Percentiles rank a stretch among this genome's conserved stretches.
phyloP scores from a whole-genome alignment of 2,888 invertebrate genomes.

The Lacanobia wlatinum region DNA sequence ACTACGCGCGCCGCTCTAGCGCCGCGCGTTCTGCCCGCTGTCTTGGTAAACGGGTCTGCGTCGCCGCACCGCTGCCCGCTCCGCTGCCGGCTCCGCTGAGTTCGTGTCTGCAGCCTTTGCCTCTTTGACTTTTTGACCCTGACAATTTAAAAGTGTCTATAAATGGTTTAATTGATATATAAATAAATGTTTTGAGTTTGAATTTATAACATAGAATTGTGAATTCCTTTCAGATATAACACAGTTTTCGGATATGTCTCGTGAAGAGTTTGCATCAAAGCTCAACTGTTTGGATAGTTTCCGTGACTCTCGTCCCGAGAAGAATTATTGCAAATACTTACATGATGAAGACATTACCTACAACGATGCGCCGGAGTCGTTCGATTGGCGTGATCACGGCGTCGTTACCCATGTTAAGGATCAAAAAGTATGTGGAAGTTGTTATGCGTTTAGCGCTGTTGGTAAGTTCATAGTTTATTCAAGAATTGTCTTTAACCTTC shows the following conservation, averaged over 20 bases:
- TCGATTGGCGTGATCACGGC: constrained; percentile 94
- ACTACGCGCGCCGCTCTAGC: too few species aligned
- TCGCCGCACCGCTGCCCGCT: too few species aligned
- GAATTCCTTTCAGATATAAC: constrained; percentile 44
- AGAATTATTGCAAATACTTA: neutral
- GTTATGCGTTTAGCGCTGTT: constrained; percentile 92
- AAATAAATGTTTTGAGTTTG: too few species aligned
- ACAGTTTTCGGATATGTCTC: constrained; percentile 35
- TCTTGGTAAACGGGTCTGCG: too few species aligned
- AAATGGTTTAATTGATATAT: too few species aligned
- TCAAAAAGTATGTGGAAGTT: constrained; percentile 95
- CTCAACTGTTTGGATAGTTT: neutral
- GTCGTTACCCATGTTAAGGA: constrained; percentile 95
- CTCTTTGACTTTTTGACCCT: too few species aligned
- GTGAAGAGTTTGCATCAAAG: constrained; percentile 27
- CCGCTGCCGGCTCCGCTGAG: too few species aligned
- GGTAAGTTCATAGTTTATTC: constrained; percentile 51
- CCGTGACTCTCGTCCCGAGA: accelerated
- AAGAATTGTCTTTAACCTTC: too few species aligned
- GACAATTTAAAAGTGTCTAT: too few species aligned
- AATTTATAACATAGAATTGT: neutral
- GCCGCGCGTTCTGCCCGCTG: too few species aligned
- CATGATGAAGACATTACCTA: constrained; percentile 26
- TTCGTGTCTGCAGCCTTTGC: too few species aligned
- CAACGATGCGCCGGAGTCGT: constrained; percentile 57